Conservation (phyloP, 2,113 vertebrate genomes). For the Eclectus roratus region DNA sequence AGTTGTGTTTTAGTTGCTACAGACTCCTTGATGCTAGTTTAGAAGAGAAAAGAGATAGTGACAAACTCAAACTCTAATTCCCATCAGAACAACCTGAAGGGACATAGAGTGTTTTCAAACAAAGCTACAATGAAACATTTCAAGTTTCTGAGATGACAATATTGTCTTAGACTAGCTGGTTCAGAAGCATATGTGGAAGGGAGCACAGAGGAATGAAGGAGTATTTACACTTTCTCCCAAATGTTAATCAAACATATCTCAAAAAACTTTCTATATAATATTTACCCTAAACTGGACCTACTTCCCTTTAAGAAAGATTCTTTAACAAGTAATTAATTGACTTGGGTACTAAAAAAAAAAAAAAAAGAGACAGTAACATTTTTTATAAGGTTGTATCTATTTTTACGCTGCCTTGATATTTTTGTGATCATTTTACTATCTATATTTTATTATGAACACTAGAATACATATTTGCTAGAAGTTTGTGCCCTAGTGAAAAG, state of each 20-base stretch:
- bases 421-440: background rate
- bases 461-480: background rate
- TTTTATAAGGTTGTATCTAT: background rate
- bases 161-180: background rate
- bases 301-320: background rate
- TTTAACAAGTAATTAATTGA: background rate
- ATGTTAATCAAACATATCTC: background rate
- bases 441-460: background rate
- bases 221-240: background rate
- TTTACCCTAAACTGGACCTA: background rate
- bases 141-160: background rate
- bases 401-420: background rate
- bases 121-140: background rate
- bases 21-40: background rate
- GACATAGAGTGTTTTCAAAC: fast-evolving
- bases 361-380: fast-evolving
- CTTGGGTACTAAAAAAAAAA: background rate
- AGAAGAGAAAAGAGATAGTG: background rate
- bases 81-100: background rate
- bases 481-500: background rate
- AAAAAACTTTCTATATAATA: background rate
- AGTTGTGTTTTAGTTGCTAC: background rate
- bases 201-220: fast-evolving
- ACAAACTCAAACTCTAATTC: background rate
- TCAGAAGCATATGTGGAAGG: fast-evolving